These are phyloP conservation scores for Eubasilissa regina DNA, from an alignment of 1,140 invertebrate species.

Conservation along the genomic window DNA sequence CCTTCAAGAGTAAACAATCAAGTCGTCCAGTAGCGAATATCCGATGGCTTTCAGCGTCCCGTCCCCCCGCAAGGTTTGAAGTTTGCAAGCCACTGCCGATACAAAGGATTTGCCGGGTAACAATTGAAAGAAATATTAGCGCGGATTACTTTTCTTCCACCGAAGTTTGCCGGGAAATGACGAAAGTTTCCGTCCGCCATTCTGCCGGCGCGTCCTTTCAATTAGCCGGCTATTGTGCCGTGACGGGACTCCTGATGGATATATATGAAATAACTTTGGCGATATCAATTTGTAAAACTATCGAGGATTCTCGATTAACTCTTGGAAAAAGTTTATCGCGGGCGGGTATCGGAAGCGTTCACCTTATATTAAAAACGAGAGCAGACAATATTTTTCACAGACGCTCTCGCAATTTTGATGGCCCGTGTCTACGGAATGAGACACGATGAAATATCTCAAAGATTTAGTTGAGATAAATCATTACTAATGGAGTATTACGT, in stretches of 20 bases:
- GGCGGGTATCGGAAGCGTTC: neutral
- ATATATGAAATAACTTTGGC: constrained; percentile 42
- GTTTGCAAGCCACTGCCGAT: constrained; percentile 13
- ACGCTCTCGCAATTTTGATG: too few species aligned
- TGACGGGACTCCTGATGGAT: constrained; percentile 36
- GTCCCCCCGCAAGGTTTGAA: neutral
- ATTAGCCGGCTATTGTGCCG: constrained; percentile 29
- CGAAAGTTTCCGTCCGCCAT: constrained; percentile 33
- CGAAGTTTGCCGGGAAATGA: constrained; percentile 41
- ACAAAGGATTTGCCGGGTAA: constrained; percentile 41
- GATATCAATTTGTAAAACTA: constrained; percentile 44
- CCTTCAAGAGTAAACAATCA: neutral
- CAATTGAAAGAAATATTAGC: constrained; percentile 54
- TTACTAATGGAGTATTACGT: too few species aligned
- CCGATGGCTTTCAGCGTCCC: neutral
- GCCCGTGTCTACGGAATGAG: too few species aligned
- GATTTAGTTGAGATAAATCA: too few species aligned
- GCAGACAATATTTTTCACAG: neutral
- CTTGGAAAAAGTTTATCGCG: constrained; percentile 16
- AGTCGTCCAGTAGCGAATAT: neutral
- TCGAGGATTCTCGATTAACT: constrained; percentile 36
- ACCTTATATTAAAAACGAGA: neutral
- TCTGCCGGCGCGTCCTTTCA: constrained; percentile 29
- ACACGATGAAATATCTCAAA: too few species aligned
- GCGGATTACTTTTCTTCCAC: constrained; percentile 46